Conservation (phyloP, 2,797 vertebrate species). For the Paguma larvata region DNA sequence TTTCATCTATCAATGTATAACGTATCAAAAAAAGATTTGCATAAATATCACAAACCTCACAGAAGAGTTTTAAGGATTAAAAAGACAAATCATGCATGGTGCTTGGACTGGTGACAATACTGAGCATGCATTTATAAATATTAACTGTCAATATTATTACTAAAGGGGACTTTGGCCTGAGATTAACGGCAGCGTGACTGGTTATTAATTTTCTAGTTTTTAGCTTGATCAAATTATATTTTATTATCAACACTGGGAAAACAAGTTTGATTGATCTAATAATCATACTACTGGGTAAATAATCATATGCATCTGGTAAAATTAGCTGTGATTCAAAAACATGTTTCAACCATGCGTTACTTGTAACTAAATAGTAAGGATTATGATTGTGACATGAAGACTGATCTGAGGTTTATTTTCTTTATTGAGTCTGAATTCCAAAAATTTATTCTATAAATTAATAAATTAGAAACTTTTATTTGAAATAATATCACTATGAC, state of each 20-base stretch:
- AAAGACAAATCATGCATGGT: background rate
- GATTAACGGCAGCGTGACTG: background rate
- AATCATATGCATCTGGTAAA: constrained; percentile 37
- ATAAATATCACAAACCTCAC: background rate
- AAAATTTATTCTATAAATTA: background rate
- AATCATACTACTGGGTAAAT: constrained; percentile 22
- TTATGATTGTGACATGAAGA: background rate
- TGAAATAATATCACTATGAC: background rate
- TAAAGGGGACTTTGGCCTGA: background rate
- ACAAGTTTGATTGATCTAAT: constrained; percentile 43
- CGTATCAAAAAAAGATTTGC: background rate
- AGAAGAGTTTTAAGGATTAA: constrained; percentile 21
- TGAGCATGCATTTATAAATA: constrained; percentile 18
- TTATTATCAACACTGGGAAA: constrained; percentile 53
- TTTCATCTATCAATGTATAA: background rate
- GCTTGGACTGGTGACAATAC: background rate
- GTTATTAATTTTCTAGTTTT: constrained; percentile 58
- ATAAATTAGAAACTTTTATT: background rate
- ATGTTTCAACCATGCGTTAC: background rate
- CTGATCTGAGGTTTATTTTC: background rate
- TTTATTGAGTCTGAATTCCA: background rate
- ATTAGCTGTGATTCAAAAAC: constrained; percentile 6
- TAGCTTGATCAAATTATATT: background rate
- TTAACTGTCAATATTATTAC: constrained; percentile 18
- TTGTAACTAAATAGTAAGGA: constrained; percentile 37